Conservation (phyloP, 2,113 vertebrate species). For the Anthoscopus minutus region DNA sequence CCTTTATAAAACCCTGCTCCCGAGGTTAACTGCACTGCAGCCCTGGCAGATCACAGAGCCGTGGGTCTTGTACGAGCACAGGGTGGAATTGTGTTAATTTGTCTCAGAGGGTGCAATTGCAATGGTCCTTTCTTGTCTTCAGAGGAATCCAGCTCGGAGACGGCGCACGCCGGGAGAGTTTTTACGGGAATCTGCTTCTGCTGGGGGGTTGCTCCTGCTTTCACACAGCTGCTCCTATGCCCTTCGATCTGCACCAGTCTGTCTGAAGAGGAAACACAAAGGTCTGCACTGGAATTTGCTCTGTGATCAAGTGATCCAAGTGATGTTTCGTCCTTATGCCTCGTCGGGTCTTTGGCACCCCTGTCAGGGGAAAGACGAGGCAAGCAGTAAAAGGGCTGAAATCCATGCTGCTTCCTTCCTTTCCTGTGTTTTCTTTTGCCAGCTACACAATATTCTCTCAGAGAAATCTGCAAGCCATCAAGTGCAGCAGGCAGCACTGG, state of each 20-base stretch:
- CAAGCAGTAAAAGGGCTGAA: not conserved
- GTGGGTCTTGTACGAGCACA: not conserved
- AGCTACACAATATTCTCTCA: not conserved
- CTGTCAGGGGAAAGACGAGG: not conserved
- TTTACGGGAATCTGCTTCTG: not conserved
- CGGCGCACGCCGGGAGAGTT: not conserved
- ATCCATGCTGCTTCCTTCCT: not conserved
- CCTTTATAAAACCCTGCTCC: constrained; percentile 53
- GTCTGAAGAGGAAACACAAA: not conserved
- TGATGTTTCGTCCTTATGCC: fast-evolving
- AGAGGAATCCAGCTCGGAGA: not conserved
- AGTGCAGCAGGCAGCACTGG: not conserved
- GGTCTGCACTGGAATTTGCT: not conserved
- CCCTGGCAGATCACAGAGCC: constrained; percentile 43
- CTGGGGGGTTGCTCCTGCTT: not conserved
- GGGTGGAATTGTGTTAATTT: constrained; percentile 43
- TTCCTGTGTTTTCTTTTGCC: not conserved
- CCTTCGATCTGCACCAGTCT: not conserved
- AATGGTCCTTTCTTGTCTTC: constrained; percentile 17
- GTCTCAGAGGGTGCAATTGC: constrained; percentile 1
- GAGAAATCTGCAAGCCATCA: constrained; percentile 27
- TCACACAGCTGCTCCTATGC: not conserved
- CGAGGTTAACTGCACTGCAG: constrained; percentile 35
- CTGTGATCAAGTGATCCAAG: not conserved
- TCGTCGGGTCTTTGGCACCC: not conserved